These are phyloP conservation scores for Acropora yongei DNA, from an alignment of 64 coral and sea anemone genomes.

Conservation along the genomic window DNA sequence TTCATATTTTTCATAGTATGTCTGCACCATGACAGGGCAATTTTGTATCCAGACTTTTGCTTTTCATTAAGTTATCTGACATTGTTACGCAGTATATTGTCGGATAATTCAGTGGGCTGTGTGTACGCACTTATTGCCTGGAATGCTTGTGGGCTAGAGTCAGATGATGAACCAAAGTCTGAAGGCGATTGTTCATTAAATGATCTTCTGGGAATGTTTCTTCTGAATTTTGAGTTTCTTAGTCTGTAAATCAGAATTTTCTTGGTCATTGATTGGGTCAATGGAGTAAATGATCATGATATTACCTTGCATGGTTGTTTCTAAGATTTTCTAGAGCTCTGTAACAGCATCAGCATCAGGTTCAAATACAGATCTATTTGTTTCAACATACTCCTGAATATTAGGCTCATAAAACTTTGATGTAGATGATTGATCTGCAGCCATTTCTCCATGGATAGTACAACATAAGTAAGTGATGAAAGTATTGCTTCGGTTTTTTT, in stretches of 20 bases:
- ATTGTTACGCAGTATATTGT: too few species aligned
- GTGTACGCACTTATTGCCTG: slow-evolving; percentile 4
- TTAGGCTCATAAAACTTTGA: slow-evolving; percentile 71
- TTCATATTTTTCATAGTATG: slow-evolving; percentile 56
- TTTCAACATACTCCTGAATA: slow-evolving; percentile 39
- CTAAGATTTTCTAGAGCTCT: slow-evolving; percentile 35
- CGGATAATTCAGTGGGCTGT: neutral
- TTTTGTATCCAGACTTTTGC: slow-evolving; percentile 50
- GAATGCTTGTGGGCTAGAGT: neutral
- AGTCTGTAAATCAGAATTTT: slow-evolving; percentile 26
- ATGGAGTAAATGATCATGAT: slow-evolving; percentile 5
- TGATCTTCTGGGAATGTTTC: too few species aligned
- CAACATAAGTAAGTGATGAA: slow-evolving; percentile 56
- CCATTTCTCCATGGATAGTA: slow-evolving; percentile 79
- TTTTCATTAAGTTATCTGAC: neutral
- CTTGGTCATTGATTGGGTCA: slow-evolving; percentile 70
- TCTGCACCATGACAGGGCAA: slow-evolving; percentile 52
- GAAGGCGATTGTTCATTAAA: too few species aligned
- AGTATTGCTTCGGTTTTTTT: slow-evolving; percentile 52
- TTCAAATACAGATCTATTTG: slow-evolving; percentile 61
- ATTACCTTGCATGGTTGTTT: slow-evolving; percentile 15
- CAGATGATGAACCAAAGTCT: too few species aligned
- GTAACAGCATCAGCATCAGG: slow-evolving; percentile 52
- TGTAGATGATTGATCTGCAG: slow-evolving; percentile 57
- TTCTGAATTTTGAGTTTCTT: too few species aligned